Evolutionary conservation across 2,113 vertebrate genomes (phyloP).

Genomic region (Isurus oxyrinchus): DNA sequence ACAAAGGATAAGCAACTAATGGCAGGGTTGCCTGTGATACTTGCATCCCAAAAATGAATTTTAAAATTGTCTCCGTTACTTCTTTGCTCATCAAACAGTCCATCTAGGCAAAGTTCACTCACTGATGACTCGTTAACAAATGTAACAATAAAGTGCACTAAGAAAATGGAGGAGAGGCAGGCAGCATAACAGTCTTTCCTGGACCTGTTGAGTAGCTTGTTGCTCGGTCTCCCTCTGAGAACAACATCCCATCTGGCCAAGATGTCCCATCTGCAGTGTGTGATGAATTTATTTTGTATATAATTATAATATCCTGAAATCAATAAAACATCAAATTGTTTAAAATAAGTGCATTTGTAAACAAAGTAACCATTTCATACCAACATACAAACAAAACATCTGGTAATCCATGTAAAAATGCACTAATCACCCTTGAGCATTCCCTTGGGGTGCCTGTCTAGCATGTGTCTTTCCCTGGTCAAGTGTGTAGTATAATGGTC

Average conservation of each 20-base stretch:
- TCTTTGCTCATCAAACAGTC: neutral
- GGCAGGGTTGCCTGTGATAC: neutral
- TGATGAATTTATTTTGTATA: neutral
- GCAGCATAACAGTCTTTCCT: neutral
- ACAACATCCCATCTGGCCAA: neutral
- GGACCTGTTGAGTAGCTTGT: neutral
- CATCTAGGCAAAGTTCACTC: neutral
- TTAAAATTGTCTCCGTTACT: neutral
- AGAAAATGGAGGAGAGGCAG: constrained; percentile 55
- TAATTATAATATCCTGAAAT: neutral
- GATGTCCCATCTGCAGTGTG: neutral
- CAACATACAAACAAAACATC: neutral
- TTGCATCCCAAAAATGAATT: neutral
- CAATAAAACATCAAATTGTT: neutral
- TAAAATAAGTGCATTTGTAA: neutral
- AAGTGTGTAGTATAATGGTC: too few relatives aligned
- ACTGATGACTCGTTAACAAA: neutral
- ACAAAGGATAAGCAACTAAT: neutral
- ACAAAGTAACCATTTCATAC: neutral
- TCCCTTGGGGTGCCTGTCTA: too few relatives aligned
- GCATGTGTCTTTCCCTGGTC: too few relatives aligned
- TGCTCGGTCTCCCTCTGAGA: neutral
- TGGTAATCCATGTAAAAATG: neutral
- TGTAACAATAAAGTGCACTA: constrained; percentile 36
- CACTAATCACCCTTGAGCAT: too few relatives aligned